Evolutionary conservation across 2,888 invertebrate genomes (phyloP).

Genomic region (Drosophila percnosoma): DNA sequence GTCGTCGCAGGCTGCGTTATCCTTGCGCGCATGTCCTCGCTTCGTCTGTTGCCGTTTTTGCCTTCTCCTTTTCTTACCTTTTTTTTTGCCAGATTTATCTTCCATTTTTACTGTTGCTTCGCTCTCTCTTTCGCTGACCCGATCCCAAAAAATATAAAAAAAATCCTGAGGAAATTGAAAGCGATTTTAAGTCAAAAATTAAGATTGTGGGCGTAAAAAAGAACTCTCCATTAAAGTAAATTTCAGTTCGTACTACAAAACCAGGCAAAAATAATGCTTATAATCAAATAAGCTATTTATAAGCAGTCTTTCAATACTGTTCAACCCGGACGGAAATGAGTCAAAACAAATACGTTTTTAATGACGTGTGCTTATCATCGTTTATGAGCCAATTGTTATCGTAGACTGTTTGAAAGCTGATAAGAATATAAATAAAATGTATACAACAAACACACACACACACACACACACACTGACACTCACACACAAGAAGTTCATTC

Average conservation of each 20-base stretch:
- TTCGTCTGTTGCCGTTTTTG: constrained; percentile 9
- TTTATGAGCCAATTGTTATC: constrained; percentile 9
- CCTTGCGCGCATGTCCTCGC: constrained; percentile 57
- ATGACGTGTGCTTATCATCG: constrained; percentile 1
- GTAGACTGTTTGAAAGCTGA: constrained; percentile 8
- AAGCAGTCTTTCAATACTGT: background rate
- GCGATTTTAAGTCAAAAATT: background rate
- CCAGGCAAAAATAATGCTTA: background rate
- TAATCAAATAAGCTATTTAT: background rate
- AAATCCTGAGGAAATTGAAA: constrained; percentile 10
- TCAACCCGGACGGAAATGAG: constrained; percentile 2
- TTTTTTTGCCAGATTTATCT: constrained; percentile 18
- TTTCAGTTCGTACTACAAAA: background rate
- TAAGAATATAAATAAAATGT: constrained; percentile 1
- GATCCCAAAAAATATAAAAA: background rate
- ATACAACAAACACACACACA: background rate
- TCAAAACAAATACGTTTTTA: background rate
- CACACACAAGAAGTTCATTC: constrained; percentile 13
- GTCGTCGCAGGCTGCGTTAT: constrained; percentile 44
- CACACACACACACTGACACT: too few relatives aligned
- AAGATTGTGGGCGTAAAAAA: constrained; percentile 9
- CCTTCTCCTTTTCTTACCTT: constrained; percentile 2
- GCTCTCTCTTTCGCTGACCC: constrained; percentile 4
- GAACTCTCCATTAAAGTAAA: background rate
- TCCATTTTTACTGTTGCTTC: constrained; percentile 28